Conservation (phyloP, 92 coral and sea anemone species). For the Phenganax marumi region DNA sequence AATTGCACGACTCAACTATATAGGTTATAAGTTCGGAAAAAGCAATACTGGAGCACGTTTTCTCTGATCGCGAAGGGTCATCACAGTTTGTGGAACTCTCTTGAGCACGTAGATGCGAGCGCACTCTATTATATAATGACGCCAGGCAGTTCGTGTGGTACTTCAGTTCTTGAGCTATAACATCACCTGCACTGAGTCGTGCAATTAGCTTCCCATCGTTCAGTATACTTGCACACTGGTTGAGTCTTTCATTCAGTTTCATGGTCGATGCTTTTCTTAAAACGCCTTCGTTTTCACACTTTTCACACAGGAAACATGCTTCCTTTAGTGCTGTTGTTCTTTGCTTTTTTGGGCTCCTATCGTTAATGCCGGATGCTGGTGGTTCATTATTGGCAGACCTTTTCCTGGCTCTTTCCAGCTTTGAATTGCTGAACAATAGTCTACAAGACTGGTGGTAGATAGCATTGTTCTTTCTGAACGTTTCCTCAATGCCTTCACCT, state of each 20-base stretch:
- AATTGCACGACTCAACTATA: slow-evolving; percentile 40
- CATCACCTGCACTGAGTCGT: slow-evolving; percentile 52
- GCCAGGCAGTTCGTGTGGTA: slow-evolving; percentile 52
- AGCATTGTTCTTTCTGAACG: slow-evolving; percentile 54
- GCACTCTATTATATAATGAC: slow-evolving; percentile 50
- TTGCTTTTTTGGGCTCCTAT: slow-evolving; percentile 20
- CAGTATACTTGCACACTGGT: slow-evolving; percentile 45
- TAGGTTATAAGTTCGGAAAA: slow-evolving; percentile 52
- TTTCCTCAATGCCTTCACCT: slow-evolving; percentile 50
- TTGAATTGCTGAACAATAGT: slow-evolving; percentile 45
- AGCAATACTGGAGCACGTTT: slow-evolving; percentile 6
- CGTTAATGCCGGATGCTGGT: slow-evolving; percentile 10
- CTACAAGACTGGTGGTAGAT: slow-evolving; percentile 54
- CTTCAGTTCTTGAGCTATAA: slow-evolving; percentile 43
- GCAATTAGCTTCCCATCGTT: slow-evolving; percentile 53
- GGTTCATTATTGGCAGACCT: slow-evolving; percentile 22
- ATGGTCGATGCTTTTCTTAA: not conserved
- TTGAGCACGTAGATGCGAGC: slow-evolving; percentile 38
- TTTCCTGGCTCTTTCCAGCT: slow-evolving; percentile 54
- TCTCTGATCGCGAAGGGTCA: not conserved
- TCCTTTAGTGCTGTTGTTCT: slow-evolving; percentile 1
- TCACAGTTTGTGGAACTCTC: slow-evolving; percentile 22
- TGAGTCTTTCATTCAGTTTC: slow-evolving; percentile 22
- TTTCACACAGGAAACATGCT: slow-evolving; percentile 35
- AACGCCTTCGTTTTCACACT: not conserved